Evolutionary conservation across 2,888 invertebrate genomes (phyloP), one percentile per base, ranked within the genome.

Genomic region (Drosophila subsilvestris): DNA sequence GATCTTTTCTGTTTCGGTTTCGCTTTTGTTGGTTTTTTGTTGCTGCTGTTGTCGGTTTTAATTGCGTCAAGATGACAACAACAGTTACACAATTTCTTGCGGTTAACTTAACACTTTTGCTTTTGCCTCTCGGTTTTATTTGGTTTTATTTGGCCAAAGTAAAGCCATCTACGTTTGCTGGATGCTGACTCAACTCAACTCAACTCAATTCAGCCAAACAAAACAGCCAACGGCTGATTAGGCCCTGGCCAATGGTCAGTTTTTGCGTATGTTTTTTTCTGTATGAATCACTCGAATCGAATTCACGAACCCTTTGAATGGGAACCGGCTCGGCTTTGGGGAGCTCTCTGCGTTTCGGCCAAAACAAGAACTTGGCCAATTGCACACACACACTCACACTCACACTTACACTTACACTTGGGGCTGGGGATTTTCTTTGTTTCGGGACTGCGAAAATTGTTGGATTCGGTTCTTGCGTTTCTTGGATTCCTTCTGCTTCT

Each of bases 41-140:
- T 37, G 27, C 27, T 32, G 32, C 32, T 32, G 10, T 12, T 12
- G 4, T 32, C 12, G 14, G 37, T 14, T 37, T 14, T 37, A 37
- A 37, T 37, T 37, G 37, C 14, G 37, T 14, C 37, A 14, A 37
- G 50, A 17, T 29, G 50, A 63, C 32, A 53, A 63, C 32, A 53
- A 53, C 63, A 48, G 63, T 63, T 63, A 63, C 50, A 63, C 49
- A 51, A 47, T 20, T 47, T 6, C 53, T 51, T 68, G 69, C 70
- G 48, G 53, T 49, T 54, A 54, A 66, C 67, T 49, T 54, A 54
- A 66, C 67, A 74, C 67, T 74, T 73, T 74, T 73, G 56, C 59
- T 73, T 74, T 67, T 2, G 22, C 3, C 4, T 22, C 4, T 22
- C 49, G 47, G 29, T 43, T 51, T 56, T 56, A 55, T 65, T 44